phyloP scores from a whole-genome alignment of 2,888 invertebrate species.

The Lydus trimaculatus region DNA sequence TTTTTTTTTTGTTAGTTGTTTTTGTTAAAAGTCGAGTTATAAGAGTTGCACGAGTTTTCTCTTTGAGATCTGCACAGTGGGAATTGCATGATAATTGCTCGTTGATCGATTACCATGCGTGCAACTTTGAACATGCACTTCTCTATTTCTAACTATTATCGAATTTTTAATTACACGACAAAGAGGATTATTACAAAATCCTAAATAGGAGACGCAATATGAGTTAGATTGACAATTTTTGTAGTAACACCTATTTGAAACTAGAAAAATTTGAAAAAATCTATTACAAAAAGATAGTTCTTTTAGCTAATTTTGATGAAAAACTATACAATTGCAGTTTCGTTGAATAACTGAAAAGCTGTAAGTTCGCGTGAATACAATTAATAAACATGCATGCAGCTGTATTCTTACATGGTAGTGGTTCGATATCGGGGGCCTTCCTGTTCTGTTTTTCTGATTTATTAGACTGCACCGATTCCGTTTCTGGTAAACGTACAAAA shows the following conservation, averaged over 20 bases:
- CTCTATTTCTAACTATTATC: background rate
- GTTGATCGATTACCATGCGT: background rate
- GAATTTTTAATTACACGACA: background rate
- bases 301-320: too few relatives aligned
- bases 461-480: conserved; percentile 56
- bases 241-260: too few relatives aligned
- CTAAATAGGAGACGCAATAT: too few relatives aligned
- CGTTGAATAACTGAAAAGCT: background rate
- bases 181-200: too few relatives aligned
- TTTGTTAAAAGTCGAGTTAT: background rate
- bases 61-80: background rate
- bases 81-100: background rate
- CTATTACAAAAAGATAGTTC: too few relatives aligned
- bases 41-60: background rate
- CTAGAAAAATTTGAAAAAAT: too few relatives aligned
- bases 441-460: conserved; percentile 46
- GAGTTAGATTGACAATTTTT: too few relatives aligned
- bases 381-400: conserved; percentile 54
- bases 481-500: conserved; percentile 34
- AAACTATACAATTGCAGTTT: too few relatives aligned
- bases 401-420: conserved; percentile 41
- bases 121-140: background rate
- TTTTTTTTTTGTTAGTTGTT: background rate
- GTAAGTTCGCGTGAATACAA: conserved; percentile 52
- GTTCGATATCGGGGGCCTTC: conserved; percentile 50